A percentile compares a stretch with the other conserved stretches of the same genome.
These are phyloP conservation scores for Camponotus vicinus DNA, from an alignment of 1,140 invertebrate species.

Conservation along the genomic window DNA sequence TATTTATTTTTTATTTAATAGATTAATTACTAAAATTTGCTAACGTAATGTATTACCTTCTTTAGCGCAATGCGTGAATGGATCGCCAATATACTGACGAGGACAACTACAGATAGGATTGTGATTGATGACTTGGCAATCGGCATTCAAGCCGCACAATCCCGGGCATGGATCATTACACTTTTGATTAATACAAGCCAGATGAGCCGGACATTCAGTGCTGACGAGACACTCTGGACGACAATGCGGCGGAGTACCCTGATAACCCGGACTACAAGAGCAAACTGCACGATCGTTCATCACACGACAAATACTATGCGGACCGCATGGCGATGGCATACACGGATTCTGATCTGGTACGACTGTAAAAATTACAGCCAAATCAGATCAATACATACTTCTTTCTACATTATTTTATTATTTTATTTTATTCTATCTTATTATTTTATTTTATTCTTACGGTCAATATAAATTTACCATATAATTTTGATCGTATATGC, in stretches of 20 bases:
- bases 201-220: slow-evolving; percentile 90
- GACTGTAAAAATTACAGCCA: slow-evolving; percentile 73
- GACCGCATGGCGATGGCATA: slow-evolving; percentile 92
- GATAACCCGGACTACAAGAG: slow-evolving; percentile 91
- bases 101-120: slow-evolving; percentile 95
- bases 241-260: slow-evolving; percentile 92
- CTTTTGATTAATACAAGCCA: slow-evolving; percentile 93
- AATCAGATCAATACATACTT: background rate
- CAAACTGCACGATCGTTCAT: slow-evolving; percentile 91
- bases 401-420: slow-evolving; percentile 1
- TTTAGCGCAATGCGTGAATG: slow-evolving; percentile 91
- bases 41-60: slow-evolving; percentile 86
- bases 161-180: slow-evolving; percentile 93
- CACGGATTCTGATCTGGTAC: slow-evolving; percentile 89
- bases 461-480: background rate
- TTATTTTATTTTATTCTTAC: background rate
- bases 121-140: slow-evolving; percentile 93
- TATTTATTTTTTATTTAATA: background rate
- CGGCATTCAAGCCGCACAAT: slow-evolving; percentile 92
- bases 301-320: slow-evolving; percentile 92
- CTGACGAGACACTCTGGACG: slow-evolving; percentile 93
- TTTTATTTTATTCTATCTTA: background rate
- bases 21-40: background rate
- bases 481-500: background rate
- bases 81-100: slow-evolving; percentile 92